Base-by-base conservation (phyloP, 30 jellyfish, hydroid and myxozoan genomes). In the Aurelia coerulea region DNA sequence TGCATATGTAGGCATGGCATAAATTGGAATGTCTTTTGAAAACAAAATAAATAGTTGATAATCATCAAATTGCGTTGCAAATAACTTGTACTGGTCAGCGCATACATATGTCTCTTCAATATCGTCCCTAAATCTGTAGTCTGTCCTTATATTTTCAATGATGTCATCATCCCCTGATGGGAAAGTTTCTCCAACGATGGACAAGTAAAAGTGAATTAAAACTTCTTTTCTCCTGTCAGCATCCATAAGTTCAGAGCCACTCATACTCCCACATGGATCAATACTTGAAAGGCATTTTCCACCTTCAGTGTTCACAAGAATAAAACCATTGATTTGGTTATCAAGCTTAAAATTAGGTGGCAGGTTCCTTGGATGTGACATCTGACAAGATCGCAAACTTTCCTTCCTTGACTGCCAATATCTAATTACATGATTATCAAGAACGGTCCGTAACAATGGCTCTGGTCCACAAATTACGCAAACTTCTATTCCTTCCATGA, bases 391-490 rank as follows among this genome's bases (percentile, higher is more conserved):
- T 80, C 80, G 49, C 80, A 90, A 75, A 17, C 46, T 76, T 31
- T 90, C 94, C 19, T 59, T 68, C 6, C 77, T 68, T 31, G 98
- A 94, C 76, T 71, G 42, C 99, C 99, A 95, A 82, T 89, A 95
- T 32, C 92, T 82, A 19, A 58, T 74, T 16, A 86, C 66, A 46
- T 77, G 88, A 49, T 85, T 81, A 15, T 90, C 81, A 33, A 90
- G 62, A 7, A 95, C 89, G 14, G 70, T 88, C 66, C 88, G 97
- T 46, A 95, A 87, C 37, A 92, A 49, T 10, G 99, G 99, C 62
- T 86, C 93, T 10, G 98, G 96, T 18, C 99, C 98, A 80, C 99
- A 95, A 31, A 95, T 79, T 10, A 86, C 85, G 51, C 96, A 85
- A 49, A 95, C 95, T 62, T 95, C 92, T 18, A 90, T 80, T 50